These are phyloP conservation scores for Regulus satrapa DNA, from an alignment of 2,113 vertebrate species.

Conservation along the genomic window DNA sequence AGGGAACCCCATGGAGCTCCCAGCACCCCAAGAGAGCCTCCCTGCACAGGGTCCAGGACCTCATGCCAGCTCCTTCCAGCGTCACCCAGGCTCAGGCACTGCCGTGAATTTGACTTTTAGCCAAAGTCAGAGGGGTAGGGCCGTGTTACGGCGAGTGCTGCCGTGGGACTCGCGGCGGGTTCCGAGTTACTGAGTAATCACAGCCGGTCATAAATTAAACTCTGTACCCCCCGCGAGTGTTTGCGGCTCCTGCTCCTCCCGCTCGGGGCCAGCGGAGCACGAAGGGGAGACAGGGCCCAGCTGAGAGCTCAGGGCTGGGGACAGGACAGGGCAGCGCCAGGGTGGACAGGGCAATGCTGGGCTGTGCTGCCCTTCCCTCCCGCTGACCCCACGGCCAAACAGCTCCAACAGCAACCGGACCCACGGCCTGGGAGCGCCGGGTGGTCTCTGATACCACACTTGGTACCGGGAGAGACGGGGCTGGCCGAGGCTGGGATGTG, in stretches of 20 bases:
- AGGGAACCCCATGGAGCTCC: neutral
- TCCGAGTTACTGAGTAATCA: slow-evolving; percentile 54
- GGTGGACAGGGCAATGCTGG: too few species aligned
- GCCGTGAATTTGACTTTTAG: neutral
- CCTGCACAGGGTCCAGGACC: fast-evolving
- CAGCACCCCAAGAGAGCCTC: neutral
- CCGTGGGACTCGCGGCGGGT: neutral
- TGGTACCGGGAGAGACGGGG: fast-evolving
- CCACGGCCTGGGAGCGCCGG: neutral
- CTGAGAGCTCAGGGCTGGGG: neutral
- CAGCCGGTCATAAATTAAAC: slow-evolving; percentile 53
- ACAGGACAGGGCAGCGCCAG: neutral
- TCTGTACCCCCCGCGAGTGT: neutral
- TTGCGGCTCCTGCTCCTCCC: slow-evolving; percentile 4
- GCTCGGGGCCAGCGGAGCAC: neutral
- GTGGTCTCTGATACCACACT: fast-evolving
- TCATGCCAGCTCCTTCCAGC: neutral
- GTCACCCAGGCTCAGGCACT: neutral
- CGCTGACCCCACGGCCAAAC: neutral
- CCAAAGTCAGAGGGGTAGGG: neutral
- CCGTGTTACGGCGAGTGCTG: neutral
- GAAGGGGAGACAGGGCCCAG: neutral
- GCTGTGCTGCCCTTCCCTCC: neutral
- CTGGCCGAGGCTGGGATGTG: neutral
- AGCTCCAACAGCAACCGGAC: fast-evolving